These are phyloP conservation scores for Chiroxiphia lanceolata DNA, from an alignment of 2,797 vertebrate genomes.

Conservation along the genomic window DNA sequence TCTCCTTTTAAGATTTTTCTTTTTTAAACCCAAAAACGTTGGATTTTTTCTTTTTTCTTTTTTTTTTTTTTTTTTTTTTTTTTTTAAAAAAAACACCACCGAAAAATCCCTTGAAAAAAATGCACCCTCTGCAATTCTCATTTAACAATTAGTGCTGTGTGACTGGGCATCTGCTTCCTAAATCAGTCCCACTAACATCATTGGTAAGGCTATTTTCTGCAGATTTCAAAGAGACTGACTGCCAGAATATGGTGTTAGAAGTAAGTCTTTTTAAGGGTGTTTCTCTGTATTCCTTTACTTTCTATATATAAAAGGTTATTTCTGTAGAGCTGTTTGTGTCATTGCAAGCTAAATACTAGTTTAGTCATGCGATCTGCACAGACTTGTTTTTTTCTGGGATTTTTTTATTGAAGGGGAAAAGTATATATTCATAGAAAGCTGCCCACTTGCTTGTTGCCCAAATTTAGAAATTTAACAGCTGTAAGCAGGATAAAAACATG, in stretches of 20 bases:
- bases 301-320: not conserved
- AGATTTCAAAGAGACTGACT: not conserved
- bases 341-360: not conserved
- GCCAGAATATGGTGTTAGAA: not conserved
- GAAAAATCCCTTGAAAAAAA: not conserved
- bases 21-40: not conserved
- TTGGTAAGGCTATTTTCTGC: not conserved
- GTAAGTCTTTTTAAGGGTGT: not conserved
- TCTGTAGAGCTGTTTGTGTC: not conserved
- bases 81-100: not conserved
- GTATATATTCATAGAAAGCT: not conserved
- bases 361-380: not conserved
- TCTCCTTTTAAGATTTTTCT: not conserved
- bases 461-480: not conserved
- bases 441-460: not conserved
- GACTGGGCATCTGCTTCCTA: not conserved
- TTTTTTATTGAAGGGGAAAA: not conserved
- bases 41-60: not conserved
- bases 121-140: not conserved
- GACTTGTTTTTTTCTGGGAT: not conserved
- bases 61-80: not conserved
- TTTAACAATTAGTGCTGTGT: not conserved
- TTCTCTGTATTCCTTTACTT: not conserved
- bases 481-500: not conserved
- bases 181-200: not conserved